phyloP scores from a whole-genome alignment of 92 coral and sea anemone genomes.

The Palythoa grandiflora region DNA sequence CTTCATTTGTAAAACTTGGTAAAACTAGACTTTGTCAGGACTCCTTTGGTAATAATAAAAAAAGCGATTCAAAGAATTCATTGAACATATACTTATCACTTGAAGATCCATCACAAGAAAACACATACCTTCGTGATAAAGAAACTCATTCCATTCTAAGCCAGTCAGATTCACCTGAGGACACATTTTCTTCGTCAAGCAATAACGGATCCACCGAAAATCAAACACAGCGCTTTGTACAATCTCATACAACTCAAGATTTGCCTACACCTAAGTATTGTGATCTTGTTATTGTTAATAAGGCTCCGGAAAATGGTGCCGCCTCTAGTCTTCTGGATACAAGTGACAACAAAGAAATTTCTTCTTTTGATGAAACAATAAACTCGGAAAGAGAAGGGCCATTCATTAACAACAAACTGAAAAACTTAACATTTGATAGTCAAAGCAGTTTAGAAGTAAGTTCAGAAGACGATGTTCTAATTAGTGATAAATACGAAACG shows the following conservation, averaged over 20 bases:
- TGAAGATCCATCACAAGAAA: slow-evolving; percentile 26
- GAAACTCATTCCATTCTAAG: background rate
- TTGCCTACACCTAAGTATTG: background rate
- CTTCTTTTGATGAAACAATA: background rate
- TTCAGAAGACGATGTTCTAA: slow-evolving; percentile 29
- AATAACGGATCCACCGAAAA: background rate
- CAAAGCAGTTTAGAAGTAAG: slow-evolving; percentile 17
- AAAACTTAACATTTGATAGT: slow-evolving; percentile 2
- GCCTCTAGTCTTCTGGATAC: slow-evolving; percentile 8
- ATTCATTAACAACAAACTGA: background rate
- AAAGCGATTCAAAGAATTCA: slow-evolving; percentile 14
- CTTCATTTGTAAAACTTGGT: slow-evolving; percentile 19
- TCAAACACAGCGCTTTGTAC: background rate
- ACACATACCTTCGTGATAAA: background rate
- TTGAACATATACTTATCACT: slow-evolving; percentile 6
- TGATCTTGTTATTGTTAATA: slow-evolving; percentile 39
- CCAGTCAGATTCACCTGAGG: background rate
- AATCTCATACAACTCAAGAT: background rate
- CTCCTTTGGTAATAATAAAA: background rate
- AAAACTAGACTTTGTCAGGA: background rate
- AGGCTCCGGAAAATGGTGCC: background rate
- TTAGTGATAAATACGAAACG: slow-evolving; percentile 25
- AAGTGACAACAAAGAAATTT: background rate
- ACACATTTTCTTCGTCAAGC: background rate
- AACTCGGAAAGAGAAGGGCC: slow-evolving; percentile 1